Evolutionary conservation across 2,888 invertebrate species (phyloP), one percentile per base, ranked within the genome.

Genomic region (Melieria picta): DNA sequence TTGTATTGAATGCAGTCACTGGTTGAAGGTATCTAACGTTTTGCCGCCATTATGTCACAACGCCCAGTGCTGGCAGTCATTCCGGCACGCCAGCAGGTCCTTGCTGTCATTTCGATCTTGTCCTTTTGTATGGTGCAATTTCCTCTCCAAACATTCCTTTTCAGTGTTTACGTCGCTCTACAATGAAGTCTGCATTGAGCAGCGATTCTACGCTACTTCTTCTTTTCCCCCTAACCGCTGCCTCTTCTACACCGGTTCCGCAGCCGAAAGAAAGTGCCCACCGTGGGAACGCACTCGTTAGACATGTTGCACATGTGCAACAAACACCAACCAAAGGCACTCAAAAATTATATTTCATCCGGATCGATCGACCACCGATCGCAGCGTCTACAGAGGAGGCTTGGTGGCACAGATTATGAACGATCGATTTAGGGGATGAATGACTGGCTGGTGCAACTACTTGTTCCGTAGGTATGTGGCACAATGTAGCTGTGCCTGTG

Each of bases 401-500:
- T 30, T 30, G 30, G 30, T 30, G 30, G 60, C 67, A 60, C 67
- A 67, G 52, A 67, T 67, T 67, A 67, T 67, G 52, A 67, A 67
- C 60, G 67, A 60, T 52, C 67, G 67, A 67, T 67, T 67, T 67
- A 67, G 60, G 67, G 67, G 67, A 60, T 67, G 67, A 52, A 5
- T 13, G 63, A 5, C 16, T 10, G 61, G 45, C 30, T 52, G 16
- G 58, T 52, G 6, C 60, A 50, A 10, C 55, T 16, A 48, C 30
- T 43, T 50, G 30, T 46, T 11, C 30, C 62, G 10, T 71, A 45
- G 30, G 16, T 50, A 11, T 46, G 13, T 50, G 10, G 30, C 16
- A 1, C 16, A 16, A 16, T 16, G 16, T 1, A 1, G 16, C 42
- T 11, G 13, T 69, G 43, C 5, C 55, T 67, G 43, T 71, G 55